phyloP scores from a whole-genome alignment of 2,797 vertebrate species.

The Sebastes trivittatus region DNA sequence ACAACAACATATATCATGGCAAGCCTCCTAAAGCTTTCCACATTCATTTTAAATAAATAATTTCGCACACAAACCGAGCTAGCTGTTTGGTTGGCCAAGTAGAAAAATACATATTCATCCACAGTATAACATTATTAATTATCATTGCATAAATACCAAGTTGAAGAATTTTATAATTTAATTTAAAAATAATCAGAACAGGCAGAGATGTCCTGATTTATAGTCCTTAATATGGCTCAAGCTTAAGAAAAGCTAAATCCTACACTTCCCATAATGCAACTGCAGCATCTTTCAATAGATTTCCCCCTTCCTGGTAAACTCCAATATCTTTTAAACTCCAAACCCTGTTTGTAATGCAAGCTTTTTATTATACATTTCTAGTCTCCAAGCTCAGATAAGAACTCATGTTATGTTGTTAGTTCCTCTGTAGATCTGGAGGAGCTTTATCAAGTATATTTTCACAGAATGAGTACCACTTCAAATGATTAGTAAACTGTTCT shows the following conservation, averaged over 20 bases:
- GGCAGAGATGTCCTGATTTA: no score
- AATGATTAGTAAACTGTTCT: neutral
- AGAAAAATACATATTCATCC: neutral
- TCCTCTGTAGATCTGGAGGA: neutral
- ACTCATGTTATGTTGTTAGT: neutral
- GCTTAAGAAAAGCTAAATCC: no score
- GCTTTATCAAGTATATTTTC: neutral
- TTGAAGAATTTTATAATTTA: neutral
- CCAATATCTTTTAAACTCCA: no score
- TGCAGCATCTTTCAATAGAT: no score
- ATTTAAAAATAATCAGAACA: neutral
- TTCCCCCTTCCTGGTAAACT: rapidly evolving
- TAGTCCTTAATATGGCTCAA: no score
- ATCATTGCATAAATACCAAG: neutral
- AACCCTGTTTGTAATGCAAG: no score
- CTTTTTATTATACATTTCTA: neutral
- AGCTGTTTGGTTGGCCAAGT: neutral
- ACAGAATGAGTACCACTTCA: neutral
- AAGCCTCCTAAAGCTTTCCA: no score
- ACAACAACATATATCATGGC: neutral
- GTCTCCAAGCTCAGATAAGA: neutral
- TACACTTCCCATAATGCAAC: no score
- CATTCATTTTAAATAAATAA: no score
- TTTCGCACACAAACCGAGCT: rapidly evolving
- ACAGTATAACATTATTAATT: neutral